Base-by-base conservation (phyloP, 2,113 vertebrate species). In the Macrotis lagotis region DNA sequence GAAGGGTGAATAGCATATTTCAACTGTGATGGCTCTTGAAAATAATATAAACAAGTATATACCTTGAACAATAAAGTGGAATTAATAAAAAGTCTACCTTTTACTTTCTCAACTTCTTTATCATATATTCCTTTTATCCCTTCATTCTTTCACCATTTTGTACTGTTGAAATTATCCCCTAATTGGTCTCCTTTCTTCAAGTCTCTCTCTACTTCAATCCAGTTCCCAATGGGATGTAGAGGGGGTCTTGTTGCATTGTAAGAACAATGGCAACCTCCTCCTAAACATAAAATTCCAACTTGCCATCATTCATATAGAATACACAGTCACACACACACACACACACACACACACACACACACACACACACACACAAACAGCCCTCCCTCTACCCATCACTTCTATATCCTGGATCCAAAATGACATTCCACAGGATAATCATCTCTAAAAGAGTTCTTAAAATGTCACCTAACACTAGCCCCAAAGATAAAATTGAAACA, bases 371-470 rank as follows among this genome's bases (percentile, higher is more conserved):
- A 19, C 88, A 59, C 74, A 49, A 14, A 74, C 1, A 51, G 5
- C n/a, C 37, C 37, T 44, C 66, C 66, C 51, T 25, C 91, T 91
- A 88, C 19, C 25, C 83, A 50, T 90, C 16, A 91, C 37, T 47
- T 88, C 89, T 90, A 92, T 59, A 83, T 14, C 12, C 8, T 88
- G 44, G 37, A 66, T 92, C 50, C 94, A 51, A 66, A 14, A 94
- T 89, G 37, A 92, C 14, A 89, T 48, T 44, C 53, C 55, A 88
- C 92, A 90, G 59, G 4, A 88, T 50, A 22, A 93, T 16, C 31
- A 0, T 53, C 50, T 94, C 55, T n/a, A 22, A 51, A 55, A 92
- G 89, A 94, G 51, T 91, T 92, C 24, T 95, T 48, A 66, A 95
- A 48, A 44, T 93, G 50, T 90, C 55, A 93, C 28, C 26, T n/a